Percentiles rank a stretch among this genome's conserved stretches.
phyloP scores from a whole-genome alignment of 2,797 vertebrate species.

The Kryptolebias ocellatus region DNA sequence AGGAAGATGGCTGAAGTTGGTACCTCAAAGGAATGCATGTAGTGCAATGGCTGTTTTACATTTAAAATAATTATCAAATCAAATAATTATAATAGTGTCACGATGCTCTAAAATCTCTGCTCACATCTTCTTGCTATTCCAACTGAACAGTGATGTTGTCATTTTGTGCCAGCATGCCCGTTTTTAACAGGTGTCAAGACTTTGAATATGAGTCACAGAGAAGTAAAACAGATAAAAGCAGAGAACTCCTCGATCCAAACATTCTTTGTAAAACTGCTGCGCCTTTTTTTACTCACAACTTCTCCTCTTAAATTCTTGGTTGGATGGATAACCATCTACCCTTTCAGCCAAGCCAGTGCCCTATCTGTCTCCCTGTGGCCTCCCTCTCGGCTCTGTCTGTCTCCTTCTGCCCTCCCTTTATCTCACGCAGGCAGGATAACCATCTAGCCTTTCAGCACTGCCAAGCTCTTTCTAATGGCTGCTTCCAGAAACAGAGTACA shows the following conservation, averaged over 20 bases:
- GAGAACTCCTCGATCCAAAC: slow-evolving; percentile 18
- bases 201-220: slow-evolving; percentile 24
- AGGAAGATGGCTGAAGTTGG: too few relatives aligned
- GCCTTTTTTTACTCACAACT: slow-evolving; percentile 17
- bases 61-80: too few relatives aligned
- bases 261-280: slow-evolving; percentile 26
- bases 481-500: slow-evolving; percentile 61
- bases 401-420: slow-evolving; percentile 50
- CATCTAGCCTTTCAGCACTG: slow-evolving; percentile 73
- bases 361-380: slow-evolving; percentile 57
- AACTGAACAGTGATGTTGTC: too few relatives aligned
- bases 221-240: slow-evolving; percentile 37
- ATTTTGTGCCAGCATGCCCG: neutral
- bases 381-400: slow-evolving; percentile 26
- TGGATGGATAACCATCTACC: slow-evolving; percentile 68
- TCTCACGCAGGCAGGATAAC: slow-evolving; percentile 63
- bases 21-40: too few relatives aligned
- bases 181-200: slow-evolving; percentile 23
- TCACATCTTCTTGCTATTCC: too few relatives aligned
- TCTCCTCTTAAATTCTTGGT: slow-evolving; percentile 30
- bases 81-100: too few relatives aligned
- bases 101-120: too few relatives aligned
- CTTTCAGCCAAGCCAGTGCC: slow-evolving; percentile 65
- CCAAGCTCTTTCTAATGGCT: slow-evolving; percentile 68
- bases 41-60: too few relatives aligned